These are phyloP conservation scores for Enteromius paludinosus DNA, from an alignment of 2,797 vertebrate genomes.

Conservation along the genomic window DNA sequence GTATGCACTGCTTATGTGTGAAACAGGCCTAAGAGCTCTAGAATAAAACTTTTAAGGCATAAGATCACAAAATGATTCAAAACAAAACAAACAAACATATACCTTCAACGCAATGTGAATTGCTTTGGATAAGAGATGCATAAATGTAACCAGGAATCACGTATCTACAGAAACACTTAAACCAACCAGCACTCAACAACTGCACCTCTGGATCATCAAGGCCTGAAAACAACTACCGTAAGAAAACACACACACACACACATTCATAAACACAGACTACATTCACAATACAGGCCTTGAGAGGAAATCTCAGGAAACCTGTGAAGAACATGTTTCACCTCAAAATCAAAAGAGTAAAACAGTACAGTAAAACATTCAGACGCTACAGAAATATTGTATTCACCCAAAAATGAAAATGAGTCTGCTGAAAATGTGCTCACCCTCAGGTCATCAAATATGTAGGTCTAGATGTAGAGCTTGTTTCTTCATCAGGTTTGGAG, in stretches of 20 bases:
- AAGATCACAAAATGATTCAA: not conserved
- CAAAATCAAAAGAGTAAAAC: not conserved
- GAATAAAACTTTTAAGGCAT: not conserved
- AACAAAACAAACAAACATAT: no score
- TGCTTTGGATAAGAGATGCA: not conserved
- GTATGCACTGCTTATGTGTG: not conserved
- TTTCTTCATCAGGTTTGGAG: not conserved
- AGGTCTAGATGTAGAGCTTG: not conserved
- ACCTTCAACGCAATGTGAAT: not conserved
- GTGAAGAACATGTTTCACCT: not conserved
- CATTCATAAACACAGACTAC: slow-evolving; percentile 30
- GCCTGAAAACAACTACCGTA: not conserved
- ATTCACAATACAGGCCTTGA: slow-evolving; percentile 15
- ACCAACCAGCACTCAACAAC: not conserved
- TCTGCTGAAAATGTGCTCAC: not conserved
- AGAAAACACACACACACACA: slow-evolving; percentile 4
- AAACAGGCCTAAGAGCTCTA: not conserved
- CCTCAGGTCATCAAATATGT: not conserved
- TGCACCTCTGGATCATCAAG: not conserved
- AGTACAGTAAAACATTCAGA: not conserved
- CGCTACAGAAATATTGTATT: not conserved
- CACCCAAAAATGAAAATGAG: not conserved
- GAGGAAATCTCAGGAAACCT: not conserved
- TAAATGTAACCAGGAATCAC: not conserved
- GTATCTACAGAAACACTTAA: not conserved